phyloP scores from a whole-genome alignment of 1,140 invertebrate genomes.

The Cecropterus lyciades region DNA sequence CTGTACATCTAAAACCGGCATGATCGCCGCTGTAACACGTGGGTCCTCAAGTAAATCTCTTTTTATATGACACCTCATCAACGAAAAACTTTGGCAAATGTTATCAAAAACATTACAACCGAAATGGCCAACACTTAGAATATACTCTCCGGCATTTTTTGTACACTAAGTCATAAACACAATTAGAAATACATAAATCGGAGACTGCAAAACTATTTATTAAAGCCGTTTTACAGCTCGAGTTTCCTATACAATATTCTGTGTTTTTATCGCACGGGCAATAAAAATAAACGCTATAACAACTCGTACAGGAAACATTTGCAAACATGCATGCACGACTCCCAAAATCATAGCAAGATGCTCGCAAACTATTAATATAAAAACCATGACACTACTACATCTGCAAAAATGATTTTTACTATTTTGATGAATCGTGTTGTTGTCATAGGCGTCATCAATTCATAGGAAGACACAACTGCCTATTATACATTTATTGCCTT shows the following conservation, averaged over 20 bases:
- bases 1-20: too few species aligned
- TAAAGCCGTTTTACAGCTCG: conserved; percentile 21
- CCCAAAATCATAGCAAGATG: conserved; percentile 16
- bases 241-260: conserved; percentile 25
- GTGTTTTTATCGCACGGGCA: conserved; percentile 23
- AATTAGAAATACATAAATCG: conserved; percentile 27
- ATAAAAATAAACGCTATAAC: conserved; percentile 29
- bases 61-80: too few species aligned
- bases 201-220: conserved; percentile 24
- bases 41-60: too few species aligned
- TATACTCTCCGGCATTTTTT: conserved; percentile 14
- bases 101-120: not conserved
- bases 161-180: conserved; percentile 12
- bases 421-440: not conserved
- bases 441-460: too few species aligned
- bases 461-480: too few species aligned
- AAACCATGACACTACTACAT: too few species aligned
- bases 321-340: conserved; percentile 25
- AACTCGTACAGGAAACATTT: conserved; percentile 27
- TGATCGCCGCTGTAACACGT: too few species aligned
- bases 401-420: too few species aligned
- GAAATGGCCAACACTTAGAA: conserved; percentile 1
- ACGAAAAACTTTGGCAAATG: too few species aligned
- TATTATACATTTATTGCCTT: too few species aligned
- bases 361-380: conserved; percentile 4